Conservation (phyloP, 2,797 vertebrate genomes). For the Nannoperca australis region DNA sequence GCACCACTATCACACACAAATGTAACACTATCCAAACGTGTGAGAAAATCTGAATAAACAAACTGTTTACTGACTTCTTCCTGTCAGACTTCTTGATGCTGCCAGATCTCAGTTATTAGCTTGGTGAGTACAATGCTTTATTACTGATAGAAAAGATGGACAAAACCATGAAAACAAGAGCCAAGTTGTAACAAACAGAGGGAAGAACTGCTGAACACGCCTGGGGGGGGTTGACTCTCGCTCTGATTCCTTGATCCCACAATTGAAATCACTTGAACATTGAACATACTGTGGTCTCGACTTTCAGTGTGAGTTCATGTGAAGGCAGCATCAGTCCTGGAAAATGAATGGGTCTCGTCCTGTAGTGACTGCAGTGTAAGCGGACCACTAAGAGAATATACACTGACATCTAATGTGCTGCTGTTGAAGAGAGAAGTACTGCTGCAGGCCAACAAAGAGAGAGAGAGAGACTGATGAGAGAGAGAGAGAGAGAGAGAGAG, state of each 20-base stretch:
- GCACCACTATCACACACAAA: too few species aligned
- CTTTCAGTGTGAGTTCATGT: not conserved
- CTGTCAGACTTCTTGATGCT: not conserved
- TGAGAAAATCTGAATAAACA: not conserved
- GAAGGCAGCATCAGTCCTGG: slow-evolving; percentile 9
- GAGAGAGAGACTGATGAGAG: slow-evolving; percentile 14
- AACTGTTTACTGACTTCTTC: too few species aligned
- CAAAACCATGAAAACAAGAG: too few species aligned
- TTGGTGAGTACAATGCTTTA: not conserved
- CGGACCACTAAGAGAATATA: slow-evolving; percentile 30
- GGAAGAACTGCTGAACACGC: not conserved
- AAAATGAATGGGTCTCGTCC: not conserved
- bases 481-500: slow-evolving; percentile 21
- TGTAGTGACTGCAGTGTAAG: slow-evolving; percentile 39
- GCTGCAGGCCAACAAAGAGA: slow-evolving; percentile 25
- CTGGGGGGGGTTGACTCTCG: too few species aligned
- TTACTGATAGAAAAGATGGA: too few species aligned
- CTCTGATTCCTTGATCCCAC: not conserved
- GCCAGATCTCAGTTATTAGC: too few species aligned
- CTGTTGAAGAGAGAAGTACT: slow-evolving; percentile 50
- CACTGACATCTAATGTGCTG: slow-evolving; percentile 52
- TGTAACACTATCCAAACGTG: too few species aligned
- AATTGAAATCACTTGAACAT: not conserved
- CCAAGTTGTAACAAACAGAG: too few species aligned
- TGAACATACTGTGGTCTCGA: not conserved